Base-by-base conservation (phyloP, 2,888 invertebrate genomes). In the Eueremaeus valkanovi region DNA sequence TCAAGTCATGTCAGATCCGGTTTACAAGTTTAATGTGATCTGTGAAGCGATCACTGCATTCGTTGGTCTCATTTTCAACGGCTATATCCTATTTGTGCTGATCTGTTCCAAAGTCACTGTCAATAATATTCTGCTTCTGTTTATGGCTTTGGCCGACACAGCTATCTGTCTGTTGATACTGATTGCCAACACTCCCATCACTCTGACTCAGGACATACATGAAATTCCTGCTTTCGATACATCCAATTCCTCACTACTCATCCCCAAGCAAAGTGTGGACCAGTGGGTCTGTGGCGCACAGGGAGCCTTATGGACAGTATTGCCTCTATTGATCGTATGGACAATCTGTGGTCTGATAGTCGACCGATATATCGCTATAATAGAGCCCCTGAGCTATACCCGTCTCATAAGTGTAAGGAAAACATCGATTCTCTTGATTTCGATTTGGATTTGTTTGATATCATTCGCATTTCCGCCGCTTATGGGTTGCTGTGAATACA, bases 321-420 rank as follows among this genome's bases (percentile, higher is more conserved):
- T 92, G 68, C 89, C 91, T 81, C 90, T 91, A 3, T 85, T 91
- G 76, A 89, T 89, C 58, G 85, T 90, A 78, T 92, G 91, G 91
- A 91, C 91, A 2, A 88, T 92, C 42, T 90, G 90, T 79, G 91
- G 91, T 5, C 85, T 92, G 77, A 91, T 91, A 81, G 80, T 79
- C 76, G 82, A 82, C 78, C 79, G 91, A 77, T 92, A 90, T 78
- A 90, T 90, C 77, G 91, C 92, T 61, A 92, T 92, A 73, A 89
- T 91, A 0, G 89, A 90, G 0, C 92, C 92, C 0, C 83, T 92
- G 77, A 91, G 92, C 82, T 92, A 92, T 83, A 89, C 89, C 33
- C 89, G 90, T 73, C 86, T 91, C 76, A 90, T 92, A 29, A 91
- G 89, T 55, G 88, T 90, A 0, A 88, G 86, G 80, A 89, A 89